A percentile compares a stretch with the other conserved stretches of the same genome.
phyloP scores from a whole-genome alignment of 2,113 vertebrate genomes.

The Otolemur garnettii region DNA sequence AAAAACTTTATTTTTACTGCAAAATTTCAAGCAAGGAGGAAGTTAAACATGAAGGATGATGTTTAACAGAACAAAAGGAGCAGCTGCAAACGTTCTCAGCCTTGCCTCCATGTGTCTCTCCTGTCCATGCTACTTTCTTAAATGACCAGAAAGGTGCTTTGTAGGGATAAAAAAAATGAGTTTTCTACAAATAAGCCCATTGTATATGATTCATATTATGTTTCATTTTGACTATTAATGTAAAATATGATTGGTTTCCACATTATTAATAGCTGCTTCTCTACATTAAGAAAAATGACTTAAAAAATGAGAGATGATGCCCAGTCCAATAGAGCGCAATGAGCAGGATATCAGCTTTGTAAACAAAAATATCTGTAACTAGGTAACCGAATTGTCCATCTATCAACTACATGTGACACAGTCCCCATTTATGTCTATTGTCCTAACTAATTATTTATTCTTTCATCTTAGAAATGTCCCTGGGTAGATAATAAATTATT shows the following conservation, averaged over 20 bases:
- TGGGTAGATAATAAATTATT: not conserved
- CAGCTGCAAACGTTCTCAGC: not conserved
- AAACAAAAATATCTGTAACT: not conserved
- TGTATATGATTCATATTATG: not conserved
- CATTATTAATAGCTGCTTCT: not conserved
- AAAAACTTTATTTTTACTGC: not conserved
- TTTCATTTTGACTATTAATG: not conserved
- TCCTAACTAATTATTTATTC: not conserved
- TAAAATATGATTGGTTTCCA: not conserved
- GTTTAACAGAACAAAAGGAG: not conserved
- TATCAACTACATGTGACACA: accelerated
- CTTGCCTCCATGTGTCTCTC: accelerated
- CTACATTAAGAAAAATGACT: not conserved
- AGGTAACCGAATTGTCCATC: not conserved
- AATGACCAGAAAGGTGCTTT: not conserved
- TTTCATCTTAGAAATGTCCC: not conserved
- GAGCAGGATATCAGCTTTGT: not conserved
- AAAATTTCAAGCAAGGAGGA: not conserved
- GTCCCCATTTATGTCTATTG: too few relatives aligned
- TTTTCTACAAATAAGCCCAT: not conserved
- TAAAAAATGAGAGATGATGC: not conserved
- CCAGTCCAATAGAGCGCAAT: not conserved
- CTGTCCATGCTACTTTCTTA: not conserved
- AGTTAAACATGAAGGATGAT: not conserved
- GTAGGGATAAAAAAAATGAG: accelerated